A percentile compares a stretch with the other conserved stretches of the same genome.
These are phyloP conservation scores for Acholoe squamosa DNA, from an alignment of 2,888 invertebrate species.

Conservation along the genomic window DNA sequence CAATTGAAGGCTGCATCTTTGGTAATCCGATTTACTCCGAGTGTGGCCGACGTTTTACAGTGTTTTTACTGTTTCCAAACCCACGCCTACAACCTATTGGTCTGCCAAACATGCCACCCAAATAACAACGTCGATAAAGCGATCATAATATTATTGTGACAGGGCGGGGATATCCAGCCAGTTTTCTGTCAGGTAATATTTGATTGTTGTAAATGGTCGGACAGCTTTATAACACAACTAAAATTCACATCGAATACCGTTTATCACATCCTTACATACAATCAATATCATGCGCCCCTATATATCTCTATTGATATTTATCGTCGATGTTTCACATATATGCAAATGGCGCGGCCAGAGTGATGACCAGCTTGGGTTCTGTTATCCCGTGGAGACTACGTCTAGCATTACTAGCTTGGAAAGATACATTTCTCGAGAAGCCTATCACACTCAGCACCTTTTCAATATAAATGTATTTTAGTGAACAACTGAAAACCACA, in stretches of 20 bases:
- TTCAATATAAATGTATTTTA: too few relatives aligned
- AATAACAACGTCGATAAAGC: neutral
- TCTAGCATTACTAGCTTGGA: neutral
- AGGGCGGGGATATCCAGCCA: neutral
- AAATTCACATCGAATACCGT: too few relatives aligned
- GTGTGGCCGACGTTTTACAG: neutral
- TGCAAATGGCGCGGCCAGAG: conserved; percentile 1
- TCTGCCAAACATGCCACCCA: conserved; percentile 10
- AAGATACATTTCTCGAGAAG: too few relatives aligned
- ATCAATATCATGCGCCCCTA: neutral
- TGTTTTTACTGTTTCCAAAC: neutral
- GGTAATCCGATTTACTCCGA: neutral
- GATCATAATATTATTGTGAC: too few relatives aligned
- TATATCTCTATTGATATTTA: neutral
- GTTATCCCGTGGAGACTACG: neutral
- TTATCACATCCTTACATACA: conserved; percentile 5
- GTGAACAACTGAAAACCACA: too few relatives aligned
- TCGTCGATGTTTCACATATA: neutral
- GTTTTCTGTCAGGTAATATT: too few relatives aligned
- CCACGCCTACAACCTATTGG: conserved; percentile 12
- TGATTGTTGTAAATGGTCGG: too few relatives aligned
- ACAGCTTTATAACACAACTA: too few relatives aligned
- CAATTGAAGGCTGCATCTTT: neutral
- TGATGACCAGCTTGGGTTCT: neutral
- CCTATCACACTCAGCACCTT: too few relatives aligned